Percentiles rank a stretch among this genome's conserved stretches.
Conservation (phyloP, 37 sponge, comb jelly and placozoan genomes). For the Theonella swinhoei region DNA sequence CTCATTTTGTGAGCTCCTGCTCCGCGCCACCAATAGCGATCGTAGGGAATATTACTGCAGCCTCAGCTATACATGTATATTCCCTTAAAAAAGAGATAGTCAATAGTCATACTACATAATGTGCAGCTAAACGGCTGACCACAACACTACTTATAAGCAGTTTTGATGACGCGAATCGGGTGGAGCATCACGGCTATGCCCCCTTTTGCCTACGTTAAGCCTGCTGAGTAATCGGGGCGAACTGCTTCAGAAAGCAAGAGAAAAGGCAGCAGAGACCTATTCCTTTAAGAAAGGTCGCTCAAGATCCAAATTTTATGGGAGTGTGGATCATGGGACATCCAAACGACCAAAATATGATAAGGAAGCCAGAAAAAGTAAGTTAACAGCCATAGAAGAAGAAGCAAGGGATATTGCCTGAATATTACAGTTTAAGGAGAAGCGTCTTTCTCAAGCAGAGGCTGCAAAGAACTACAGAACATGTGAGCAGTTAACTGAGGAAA, state of each 20-base stretch:
- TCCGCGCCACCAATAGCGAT: no score
- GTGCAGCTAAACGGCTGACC: no score
- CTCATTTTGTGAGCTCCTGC: no score
- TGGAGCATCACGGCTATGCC: no score
- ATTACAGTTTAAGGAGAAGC: not conserved
- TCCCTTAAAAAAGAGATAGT: no score
- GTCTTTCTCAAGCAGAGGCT: not conserved
- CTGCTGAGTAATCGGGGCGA: not conserved
- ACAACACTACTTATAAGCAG: no score
- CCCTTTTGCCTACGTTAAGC: no score
- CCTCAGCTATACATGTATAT: no score
- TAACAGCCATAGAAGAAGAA: not conserved
- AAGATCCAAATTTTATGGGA: constrained; percentile 1
- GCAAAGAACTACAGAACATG: not conserved
- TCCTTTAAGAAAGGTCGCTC: not conserved
- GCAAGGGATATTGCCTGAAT: not conserved
- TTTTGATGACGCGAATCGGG: no score
- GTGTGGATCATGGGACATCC: not conserved
- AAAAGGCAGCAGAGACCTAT: constrained; percentile 3
- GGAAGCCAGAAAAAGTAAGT: not conserved
- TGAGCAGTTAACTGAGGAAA: constrained; percentile 15
- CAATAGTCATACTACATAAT: no score
- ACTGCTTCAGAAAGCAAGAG: not conserved
- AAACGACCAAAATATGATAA: constrained; percentile 8
- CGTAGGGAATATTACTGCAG: no score